phyloP scores from a whole-genome alignment of 2,888 invertebrate species.

The Netelia virgata region DNA sequence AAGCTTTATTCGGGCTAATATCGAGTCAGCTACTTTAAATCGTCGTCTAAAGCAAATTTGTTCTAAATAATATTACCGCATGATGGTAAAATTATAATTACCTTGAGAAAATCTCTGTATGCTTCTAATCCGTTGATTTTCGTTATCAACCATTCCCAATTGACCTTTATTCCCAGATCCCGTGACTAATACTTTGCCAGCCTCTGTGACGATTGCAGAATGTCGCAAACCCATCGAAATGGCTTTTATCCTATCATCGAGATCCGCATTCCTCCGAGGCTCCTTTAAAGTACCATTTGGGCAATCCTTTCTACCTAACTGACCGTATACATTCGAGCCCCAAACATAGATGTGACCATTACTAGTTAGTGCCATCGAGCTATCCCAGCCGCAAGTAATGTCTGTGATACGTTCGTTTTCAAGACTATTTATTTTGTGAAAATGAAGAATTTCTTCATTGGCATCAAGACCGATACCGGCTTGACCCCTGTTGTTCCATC shows the following conservation, averaged over 20 bases:
- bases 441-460: constrained; percentile 84
- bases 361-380: constrained; percentile 90
- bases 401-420: constrained; percentile 86
- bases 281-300: constrained; percentile 67
- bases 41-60: neutral
- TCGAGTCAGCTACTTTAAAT: no score
- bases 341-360: constrained; percentile 91
- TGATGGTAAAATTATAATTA: constrained; percentile 44
- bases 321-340: constrained; percentile 93
- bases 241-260: constrained; percentile 86
- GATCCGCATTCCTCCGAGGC: constrained; percentile 83
- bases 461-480: constrained; percentile 87
- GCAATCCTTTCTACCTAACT: constrained; percentile 86
- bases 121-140: constrained; percentile 80
- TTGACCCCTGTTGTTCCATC: constrained; percentile 92
- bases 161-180: constrained; percentile 90
- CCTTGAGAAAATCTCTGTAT: constrained; percentile 83
- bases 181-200: constrained; percentile 88
- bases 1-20: no score
- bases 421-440: constrained; percentile 72
- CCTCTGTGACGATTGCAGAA: constrained; percentile 88
- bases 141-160: constrained; percentile 86
- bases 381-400: constrained; percentile 93
- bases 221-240: constrained; percentile 91
- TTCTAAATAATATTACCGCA: constrained; percentile 1